Base-by-base conservation (phyloP, 1,140 invertebrate species). In the Asobara japonica region DNA sequence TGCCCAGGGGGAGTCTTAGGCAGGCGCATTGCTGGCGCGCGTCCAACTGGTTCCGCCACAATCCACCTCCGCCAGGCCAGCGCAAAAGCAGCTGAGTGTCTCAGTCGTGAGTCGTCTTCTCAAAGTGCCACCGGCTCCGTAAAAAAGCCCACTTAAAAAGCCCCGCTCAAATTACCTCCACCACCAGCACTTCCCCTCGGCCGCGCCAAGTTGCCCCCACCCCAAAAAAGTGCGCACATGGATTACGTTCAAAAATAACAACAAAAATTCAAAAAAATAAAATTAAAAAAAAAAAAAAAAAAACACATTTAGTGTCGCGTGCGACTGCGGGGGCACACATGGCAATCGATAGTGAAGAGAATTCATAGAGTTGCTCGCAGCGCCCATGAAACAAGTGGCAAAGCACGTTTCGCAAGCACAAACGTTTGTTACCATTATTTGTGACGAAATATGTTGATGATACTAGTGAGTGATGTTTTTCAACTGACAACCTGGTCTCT, bases 11-110 rank as follows among this genome's bases (percentile, higher is more conserved):
- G 11, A 56, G 25, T n/a, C n/a, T n/a, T 25, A 62, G 60, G 75
- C 83, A 86, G 78, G 84, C 85, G 86, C 84, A 84, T 80, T 76
- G 80, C 82, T 86, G 85, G 84, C 84, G 77, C 72, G 70, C 67
- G 75, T 86, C 84, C 85, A 87, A 85, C 79, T 80, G 79, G 80
- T 81, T 79, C 79, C 79, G 77, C 73, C 77, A 65, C 66, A 69
- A 76, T 48, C 74, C 38, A 69, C 56, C 79, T 79, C 77, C 78
- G 73, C 68, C 31, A 77, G 74, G 66, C 65, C 73, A 78, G 74
- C n/a, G n/a, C 74, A 73, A 76, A 74, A 78, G 71, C 74, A 78
- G 74, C 62, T 72, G 70, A 72, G 70, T 45, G 45, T 30, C 61
- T 72, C 69, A 74, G 68, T 72, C 64, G 62, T 66, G 41, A 66